phyloP scores from a whole-genome alignment of 2,797 vertebrate species.

The Neosilurus hyrtlii region DNA sequence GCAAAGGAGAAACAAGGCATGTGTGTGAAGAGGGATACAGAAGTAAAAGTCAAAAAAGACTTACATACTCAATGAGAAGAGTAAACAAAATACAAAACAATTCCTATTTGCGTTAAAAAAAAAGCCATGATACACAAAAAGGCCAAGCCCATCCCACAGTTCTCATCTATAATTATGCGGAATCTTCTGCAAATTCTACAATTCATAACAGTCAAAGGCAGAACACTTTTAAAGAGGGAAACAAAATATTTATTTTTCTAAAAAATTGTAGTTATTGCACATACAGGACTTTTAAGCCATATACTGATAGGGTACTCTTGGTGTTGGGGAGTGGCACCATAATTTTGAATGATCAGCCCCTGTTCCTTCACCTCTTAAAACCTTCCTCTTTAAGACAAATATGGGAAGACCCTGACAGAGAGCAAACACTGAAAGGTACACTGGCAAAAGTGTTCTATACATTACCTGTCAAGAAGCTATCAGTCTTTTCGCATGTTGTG shows the following conservation, averaged over 20 bases:
- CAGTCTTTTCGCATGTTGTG: slow-evolving; percentile 76
- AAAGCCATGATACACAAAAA: slow-evolving; percentile 61
- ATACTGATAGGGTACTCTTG: slow-evolving; percentile 56
- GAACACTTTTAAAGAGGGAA: slow-evolving; percentile 48
- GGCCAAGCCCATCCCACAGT: slow-evolving; percentile 58
- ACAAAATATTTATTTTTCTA: slow-evolving; percentile 51
- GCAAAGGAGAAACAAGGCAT: slow-evolving; percentile 62
- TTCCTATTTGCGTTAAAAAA: slow-evolving; percentile 57
- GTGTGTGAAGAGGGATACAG: slow-evolving; percentile 40
- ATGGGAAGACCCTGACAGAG: slow-evolving; percentile 59
- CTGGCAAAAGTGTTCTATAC: slow-evolving; percentile 63
- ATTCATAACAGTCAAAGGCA: slow-evolving; percentile 59
- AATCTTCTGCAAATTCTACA: slow-evolving; percentile 49
- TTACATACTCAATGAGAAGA: slow-evolving; percentile 54
- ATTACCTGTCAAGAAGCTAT: slow-evolving; percentile 80
- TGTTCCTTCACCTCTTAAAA: slow-evolving; percentile 16
- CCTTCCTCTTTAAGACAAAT: slow-evolving; percentile 59
- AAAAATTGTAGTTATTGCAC: slow-evolving; percentile 75
- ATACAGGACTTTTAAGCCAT: slow-evolving; percentile 78
- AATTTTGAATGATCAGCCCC: slow-evolving; percentile 38
- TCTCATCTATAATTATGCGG: slow-evolving; percentile 48
- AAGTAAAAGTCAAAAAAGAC: slow-evolving; percentile 38
- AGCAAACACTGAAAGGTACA: slow-evolving; percentile 49
- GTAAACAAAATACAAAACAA: slow-evolving; percentile 55
- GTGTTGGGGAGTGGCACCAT: slow-evolving; percentile 52